Evolutionary conservation across 1,140 invertebrate species (phyloP).

Genomic region (Brachystomella parvula): DNA sequence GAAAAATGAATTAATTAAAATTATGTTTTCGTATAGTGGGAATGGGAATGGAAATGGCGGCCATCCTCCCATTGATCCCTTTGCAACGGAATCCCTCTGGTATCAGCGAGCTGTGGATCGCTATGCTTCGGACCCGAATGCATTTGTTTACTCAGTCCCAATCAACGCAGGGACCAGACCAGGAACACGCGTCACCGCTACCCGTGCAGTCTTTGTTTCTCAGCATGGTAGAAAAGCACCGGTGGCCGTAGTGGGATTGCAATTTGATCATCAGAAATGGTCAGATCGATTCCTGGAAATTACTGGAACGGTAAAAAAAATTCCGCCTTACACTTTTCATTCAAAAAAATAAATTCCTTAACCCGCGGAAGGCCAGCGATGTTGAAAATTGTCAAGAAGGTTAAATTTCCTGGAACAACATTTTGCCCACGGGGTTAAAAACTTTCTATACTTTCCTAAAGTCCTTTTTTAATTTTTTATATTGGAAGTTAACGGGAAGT

Average conservation of each 20-base stretch:
- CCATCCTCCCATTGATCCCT: constrained; percentile 42
- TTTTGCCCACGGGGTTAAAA: no score
- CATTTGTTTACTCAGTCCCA: constrained; percentile 85
- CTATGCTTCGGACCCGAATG: constrained; percentile 71
- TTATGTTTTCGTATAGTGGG: background rate
- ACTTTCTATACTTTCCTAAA: no score
- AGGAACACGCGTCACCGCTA: constrained; percentile 67
- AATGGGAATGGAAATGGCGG: background rate
- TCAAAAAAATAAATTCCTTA: no score
- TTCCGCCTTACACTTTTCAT: background rate
- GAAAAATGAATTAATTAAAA: no score
- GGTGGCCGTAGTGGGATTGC: constrained; percentile 79
- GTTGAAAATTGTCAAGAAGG: background rate
- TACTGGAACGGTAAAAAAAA: constrained; percentile 62
- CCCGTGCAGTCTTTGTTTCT: constrained; percentile 81
- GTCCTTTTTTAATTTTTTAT: no score
- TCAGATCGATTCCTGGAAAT: constrained; percentile 76
- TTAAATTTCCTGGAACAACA: no score
- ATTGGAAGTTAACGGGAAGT: no score
- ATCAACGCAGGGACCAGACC: constrained; percentile 63
- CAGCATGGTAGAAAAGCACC: constrained; percentile 72
- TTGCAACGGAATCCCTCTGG: constrained; percentile 82
- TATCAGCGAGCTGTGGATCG: constrained; percentile 88
- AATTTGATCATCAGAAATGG: constrained; percentile 70
- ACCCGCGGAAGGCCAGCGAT: background rate